Evolutionary conservation across 2,113 vertebrate genomes (phyloP), one percentile per base, ranked within the genome.

Genomic region (Thalassarche chlororhynchos): DNA sequence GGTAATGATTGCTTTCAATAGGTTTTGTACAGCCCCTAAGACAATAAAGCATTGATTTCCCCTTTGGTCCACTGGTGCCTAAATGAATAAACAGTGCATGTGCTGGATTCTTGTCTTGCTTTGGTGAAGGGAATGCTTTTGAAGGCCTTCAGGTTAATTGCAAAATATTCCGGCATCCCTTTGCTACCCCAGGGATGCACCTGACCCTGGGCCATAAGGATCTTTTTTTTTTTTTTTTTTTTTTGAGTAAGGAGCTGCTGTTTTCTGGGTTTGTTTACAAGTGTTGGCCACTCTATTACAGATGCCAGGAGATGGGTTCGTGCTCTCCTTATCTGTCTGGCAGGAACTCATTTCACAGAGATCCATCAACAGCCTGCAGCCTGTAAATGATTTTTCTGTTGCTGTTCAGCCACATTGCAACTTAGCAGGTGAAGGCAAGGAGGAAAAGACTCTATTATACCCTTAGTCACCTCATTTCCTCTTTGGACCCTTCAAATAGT

Each of bases 31-130:
- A 87, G 58, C 74, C n/a, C 46, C 42, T 62, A 34, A 85, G 74
- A 90, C 62, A 91, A 96, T 85, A 95, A 95, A 91, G 40, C 42
- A 54, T 89, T 47, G 68, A 74, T 89, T 74, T 71, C n/a, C 47
- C 66, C 31, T 92, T 95, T 40, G n/a, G 74, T 89, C 70, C 85
- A n/a, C 24, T 32, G 24, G 17, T 96, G 62, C 79, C 42, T 87
- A 80, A 74, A 81, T 58, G 55, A 95, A 87, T 71, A 52, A 89
- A 66, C 17, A 46, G 76, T 24, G 32, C 42, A 68, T 42, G 12
- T 55, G 20, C 38, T 90, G 26, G 46, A 34, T 69, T 89, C 46
- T 82, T 38, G 34, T 47, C 54, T 90, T 75, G 46, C 20, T 77
- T 90, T 78, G 68, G 64, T 71, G 51, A 89, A 83, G 40, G 23